These are phyloP conservation scores for Microtus richardsoni DNA, from an alignment of 2,113 vertebrate species.

Conservation along the genomic window DNA sequence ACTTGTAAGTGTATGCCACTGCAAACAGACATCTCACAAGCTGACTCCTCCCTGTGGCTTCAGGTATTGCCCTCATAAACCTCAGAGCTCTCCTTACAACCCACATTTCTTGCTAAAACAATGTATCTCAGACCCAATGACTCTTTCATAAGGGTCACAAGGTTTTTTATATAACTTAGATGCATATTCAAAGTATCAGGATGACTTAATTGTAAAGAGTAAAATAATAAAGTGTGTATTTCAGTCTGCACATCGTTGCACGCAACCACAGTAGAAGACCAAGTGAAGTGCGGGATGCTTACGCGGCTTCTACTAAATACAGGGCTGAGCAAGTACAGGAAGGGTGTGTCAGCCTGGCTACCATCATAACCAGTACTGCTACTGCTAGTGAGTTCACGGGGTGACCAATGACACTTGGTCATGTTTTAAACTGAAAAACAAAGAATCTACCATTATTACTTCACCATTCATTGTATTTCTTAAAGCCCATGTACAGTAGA, in stretches of 20 bases:
- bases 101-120: not conserved
- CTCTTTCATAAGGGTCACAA: not conserved
- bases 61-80: not conserved
- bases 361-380: not conserved
- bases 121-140: not conserved
- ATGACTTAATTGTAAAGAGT: not conserved
- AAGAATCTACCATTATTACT: not conserved
- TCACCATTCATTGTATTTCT: not conserved
- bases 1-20: not conserved
- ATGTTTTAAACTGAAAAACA: conserved; percentile 20
- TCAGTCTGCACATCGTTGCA: conserved; percentile 6
- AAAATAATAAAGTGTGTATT: not conserved
- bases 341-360: not conserved
- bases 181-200: not conserved
- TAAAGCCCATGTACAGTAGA: not conserved
- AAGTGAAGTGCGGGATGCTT: not conserved
- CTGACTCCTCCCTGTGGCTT: not conserved
- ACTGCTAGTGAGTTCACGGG: not conserved
- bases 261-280: not conserved
- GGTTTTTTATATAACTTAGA: not conserved
- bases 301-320: not conserved
- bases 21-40: not conserved
- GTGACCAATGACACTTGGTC: not conserved
- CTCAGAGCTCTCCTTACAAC: not conserved
- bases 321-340: not conserved